phyloP scores from a whole-genome alignment of 1,140 invertebrate species.

The Drosophila tsacasi region DNA sequence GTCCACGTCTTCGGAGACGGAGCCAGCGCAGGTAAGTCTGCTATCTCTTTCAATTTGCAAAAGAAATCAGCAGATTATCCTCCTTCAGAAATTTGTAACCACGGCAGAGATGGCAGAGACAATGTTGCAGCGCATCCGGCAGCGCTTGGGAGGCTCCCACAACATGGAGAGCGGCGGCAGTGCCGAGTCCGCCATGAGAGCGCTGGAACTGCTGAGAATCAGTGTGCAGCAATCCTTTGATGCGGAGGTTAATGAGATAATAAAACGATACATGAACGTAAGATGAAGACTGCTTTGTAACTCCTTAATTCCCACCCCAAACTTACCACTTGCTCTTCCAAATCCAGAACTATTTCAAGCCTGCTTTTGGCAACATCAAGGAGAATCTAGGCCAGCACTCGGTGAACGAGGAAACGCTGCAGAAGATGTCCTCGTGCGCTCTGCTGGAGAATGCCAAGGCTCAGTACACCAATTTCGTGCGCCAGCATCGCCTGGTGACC shows the following conservation, averaged over 20 bases:
- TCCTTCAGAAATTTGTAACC: conserved; percentile 75
- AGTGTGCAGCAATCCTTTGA: conserved; percentile 88
- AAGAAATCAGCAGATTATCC: neutral
- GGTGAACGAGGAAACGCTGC: conserved; percentile 75
- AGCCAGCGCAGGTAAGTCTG: conserved; percentile 42
- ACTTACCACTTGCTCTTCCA: neutral
- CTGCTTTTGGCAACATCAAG: conserved; percentile 82
- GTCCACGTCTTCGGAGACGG: conserved; percentile 41
- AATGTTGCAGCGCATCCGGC: conserved; percentile 71
- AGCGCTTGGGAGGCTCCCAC: conserved; percentile 64
- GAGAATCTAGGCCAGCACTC: conserved; percentile 80
- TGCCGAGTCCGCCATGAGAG: conserved; percentile 86
- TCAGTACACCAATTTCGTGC: conserved; percentile 77
- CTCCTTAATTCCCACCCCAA: neutral
- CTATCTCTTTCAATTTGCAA: no score
- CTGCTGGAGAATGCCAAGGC: conserved; percentile 81
- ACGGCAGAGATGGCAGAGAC: conserved; percentile 80
- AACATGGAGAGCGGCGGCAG: conserved; percentile 63
- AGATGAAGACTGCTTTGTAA: no score
- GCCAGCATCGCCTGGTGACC: conserved; percentile 50
- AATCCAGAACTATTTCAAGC: conserved; percentile 76
- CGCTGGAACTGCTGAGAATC: conserved; percentile 88
- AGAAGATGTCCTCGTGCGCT: conserved; percentile 81
- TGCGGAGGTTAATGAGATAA: conserved; percentile 88
- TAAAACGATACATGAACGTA: conserved; percentile 88